Evolutionary conservation across 2,797 vertebrate genomes (phyloP).

Genomic region (Heterohyrax brucei): DNA sequence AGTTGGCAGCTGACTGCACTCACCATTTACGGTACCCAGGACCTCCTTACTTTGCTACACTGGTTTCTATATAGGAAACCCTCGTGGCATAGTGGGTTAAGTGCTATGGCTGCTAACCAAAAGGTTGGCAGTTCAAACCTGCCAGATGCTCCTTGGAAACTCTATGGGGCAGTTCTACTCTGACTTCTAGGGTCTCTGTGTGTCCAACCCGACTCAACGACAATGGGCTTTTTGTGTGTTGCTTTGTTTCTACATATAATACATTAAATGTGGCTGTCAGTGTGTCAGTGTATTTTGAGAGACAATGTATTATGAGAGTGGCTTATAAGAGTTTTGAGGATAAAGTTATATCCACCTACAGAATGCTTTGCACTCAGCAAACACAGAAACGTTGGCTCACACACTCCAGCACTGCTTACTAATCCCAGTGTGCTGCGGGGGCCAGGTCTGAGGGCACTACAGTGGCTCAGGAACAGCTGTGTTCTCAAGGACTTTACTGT

Average conservation of each 20-base stretch:
- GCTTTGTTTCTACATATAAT: neutral
- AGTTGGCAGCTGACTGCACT: too few relatives aligned
- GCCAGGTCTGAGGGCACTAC: neutral
- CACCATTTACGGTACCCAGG: too few relatives aligned
- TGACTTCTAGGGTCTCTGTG: too few relatives aligned
- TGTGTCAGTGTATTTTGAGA: neutral
- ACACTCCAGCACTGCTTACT: neutral
- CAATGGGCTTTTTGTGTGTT: too few relatives aligned
- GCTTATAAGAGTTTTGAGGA: slow-evolving; percentile 10
- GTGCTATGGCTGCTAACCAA: too few relatives aligned
- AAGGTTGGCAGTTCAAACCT: too few relatives aligned
- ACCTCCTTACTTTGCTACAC: neutral
- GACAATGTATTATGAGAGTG: neutral
- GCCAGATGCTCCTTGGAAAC: too few relatives aligned
- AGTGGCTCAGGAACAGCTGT: neutral
- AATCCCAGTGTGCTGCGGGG: neutral
- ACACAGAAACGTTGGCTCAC: neutral
- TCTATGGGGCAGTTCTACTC: too few relatives aligned
- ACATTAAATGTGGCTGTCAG: neutral
- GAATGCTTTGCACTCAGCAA: neutral
- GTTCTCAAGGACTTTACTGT: neutral
- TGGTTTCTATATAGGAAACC: neutral
- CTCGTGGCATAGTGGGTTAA: too few relatives aligned
- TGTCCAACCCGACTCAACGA: too few relatives aligned
- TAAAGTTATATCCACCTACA: neutral